phyloP scores from a whole-genome alignment of 2,113 vertebrate species.

The Embiotoca jacksoni region DNA sequence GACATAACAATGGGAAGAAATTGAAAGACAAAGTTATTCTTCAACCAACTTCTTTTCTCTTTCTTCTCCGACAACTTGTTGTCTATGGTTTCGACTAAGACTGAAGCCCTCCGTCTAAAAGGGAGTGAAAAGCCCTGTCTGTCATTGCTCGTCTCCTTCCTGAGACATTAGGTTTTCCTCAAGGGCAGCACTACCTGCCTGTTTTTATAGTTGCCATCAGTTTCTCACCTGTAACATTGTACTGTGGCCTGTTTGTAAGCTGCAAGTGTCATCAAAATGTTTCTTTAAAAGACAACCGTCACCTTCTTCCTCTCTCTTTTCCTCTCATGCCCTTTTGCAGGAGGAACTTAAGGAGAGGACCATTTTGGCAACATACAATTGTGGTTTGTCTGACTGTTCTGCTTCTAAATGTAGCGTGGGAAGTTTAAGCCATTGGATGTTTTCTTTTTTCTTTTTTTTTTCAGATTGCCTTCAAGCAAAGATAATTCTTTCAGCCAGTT shows the following conservation, averaged over 20 bases:
- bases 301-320: not conserved
- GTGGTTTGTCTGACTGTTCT: conserved; percentile 36
- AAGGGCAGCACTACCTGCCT: not conserved
- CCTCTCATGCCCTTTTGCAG: conserved; percentile 24
- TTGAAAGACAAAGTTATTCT: not conserved
- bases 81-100: not conserved
- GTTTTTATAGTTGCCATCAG: conserved; percentile 23
- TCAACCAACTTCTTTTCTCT: not conserved
- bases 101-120: not conserved
- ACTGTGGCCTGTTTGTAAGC: conserved; percentile 20
- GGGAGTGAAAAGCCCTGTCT: conserved; percentile 13
- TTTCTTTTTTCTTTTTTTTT: not conserved
- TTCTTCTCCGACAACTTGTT: conserved; percentile 7
- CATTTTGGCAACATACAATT: conserved; percentile 42
- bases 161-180: conserved; percentile 20
- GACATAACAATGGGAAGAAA: not conserved
- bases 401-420: conserved; percentile 28
- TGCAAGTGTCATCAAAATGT: not conserved
- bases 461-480: not conserved
- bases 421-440: conserved; percentile 8
- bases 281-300: conserved; percentile 11
- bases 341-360: conserved; percentile 2
- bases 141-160: conserved; percentile 17
- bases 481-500: not conserved
- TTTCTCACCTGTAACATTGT: conserved; percentile 39